Evolutionary conservation across 2,113 vertebrate species (phyloP).

Genomic region (Zosterops japonicus): DNA sequence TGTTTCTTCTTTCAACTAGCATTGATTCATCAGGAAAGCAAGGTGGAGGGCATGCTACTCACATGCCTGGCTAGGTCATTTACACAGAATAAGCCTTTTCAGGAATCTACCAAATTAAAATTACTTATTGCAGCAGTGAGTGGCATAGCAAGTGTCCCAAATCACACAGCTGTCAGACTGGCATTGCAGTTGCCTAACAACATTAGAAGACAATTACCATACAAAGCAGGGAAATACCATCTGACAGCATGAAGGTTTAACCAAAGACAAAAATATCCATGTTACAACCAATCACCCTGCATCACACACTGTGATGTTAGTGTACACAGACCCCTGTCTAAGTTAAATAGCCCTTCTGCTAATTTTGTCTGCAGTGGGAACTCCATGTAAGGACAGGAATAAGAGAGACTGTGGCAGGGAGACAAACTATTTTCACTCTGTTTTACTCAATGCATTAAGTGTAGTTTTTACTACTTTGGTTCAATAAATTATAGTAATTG

Average conservation of each 20-base stretch:
- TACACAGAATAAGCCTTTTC: background rate
- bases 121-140: background rate
- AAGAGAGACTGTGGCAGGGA: background rate
- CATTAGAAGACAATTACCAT: background rate
- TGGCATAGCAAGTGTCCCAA: background rate
- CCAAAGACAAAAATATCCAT: background rate
- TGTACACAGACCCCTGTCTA: background rate
- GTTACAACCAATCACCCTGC: accelerated
- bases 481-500: background rate
- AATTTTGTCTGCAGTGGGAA: background rate
- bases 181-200: background rate
- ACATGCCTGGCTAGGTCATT: background rate
- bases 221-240: background rate
- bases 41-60: background rate
- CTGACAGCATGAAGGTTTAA: background rate
- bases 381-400: background rate
- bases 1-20: background rate
- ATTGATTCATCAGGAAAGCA: background rate
- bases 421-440: background rate
- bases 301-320: accelerated
- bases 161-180: background rate
- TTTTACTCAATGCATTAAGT: background rate
- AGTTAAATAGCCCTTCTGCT: background rate
- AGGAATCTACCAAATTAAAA: background rate
- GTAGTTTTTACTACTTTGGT: background rate